A percentile compares a stretch with the other conserved stretches of the same genome.
Evolutionary conservation across 1,140 invertebrate species (phyloP).

Genomic region (Eriosoma lanigerum): DNA sequence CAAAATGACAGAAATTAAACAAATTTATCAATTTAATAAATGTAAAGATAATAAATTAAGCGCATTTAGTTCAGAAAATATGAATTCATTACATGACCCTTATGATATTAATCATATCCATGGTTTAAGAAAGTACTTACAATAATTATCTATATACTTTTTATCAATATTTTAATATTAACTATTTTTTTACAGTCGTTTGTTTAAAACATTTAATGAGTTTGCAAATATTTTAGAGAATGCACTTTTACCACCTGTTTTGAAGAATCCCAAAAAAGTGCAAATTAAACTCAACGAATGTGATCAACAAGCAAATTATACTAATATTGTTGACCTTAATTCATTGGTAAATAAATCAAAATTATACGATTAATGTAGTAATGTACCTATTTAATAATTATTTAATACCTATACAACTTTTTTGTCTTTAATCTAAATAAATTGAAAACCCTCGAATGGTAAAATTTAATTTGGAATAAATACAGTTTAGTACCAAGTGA

Average conservation of each 20-base stretch:
- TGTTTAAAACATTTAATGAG: slow-evolving; percentile 33
- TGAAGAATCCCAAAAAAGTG: background rate
- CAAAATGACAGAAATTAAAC: slow-evolving; percentile 2
- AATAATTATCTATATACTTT: background rate
- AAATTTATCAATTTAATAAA: background rate
- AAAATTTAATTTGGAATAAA: too few relatives aligned
- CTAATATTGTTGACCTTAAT: slow-evolving; percentile 7
- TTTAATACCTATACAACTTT: too few relatives aligned
- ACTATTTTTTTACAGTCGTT: slow-evolving; percentile 18
- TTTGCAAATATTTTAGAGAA: slow-evolving; percentile 25
- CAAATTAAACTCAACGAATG: slow-evolving; percentile 20
- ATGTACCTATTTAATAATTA: background rate
- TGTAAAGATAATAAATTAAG: background rate
- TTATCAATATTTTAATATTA: background rate
- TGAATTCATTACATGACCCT: background rate
- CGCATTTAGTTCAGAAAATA: background rate
- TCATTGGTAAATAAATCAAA: slow-evolving; percentile 14
- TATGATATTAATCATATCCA: slow-evolving; percentile 4
- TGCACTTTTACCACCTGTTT: slow-evolving; percentile 6
- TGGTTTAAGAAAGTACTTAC: slow-evolving; percentile 10
- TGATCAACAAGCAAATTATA: background rate
- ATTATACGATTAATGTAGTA: background rate
- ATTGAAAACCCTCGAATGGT: too few relatives aligned
- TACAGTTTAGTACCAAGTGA: too few relatives aligned
- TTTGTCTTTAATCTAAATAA: too few relatives aligned